phyloP scores from a whole-genome alignment of 2,888 invertebrate species.

The Troglohyphantes excavatus region DNA sequence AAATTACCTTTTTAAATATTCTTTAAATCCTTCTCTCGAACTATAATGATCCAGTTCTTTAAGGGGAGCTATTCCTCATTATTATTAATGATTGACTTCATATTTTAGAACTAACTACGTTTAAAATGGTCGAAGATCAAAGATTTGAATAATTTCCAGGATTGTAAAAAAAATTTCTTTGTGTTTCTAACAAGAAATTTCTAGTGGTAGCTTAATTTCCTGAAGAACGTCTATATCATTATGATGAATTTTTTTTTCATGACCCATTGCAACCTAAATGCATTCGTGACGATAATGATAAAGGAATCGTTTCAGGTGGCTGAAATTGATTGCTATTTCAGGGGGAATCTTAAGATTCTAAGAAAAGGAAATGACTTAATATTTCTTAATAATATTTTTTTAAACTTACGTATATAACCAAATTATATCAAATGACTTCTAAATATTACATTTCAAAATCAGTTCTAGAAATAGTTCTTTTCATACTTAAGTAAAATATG shows the following conservation, averaged over 20 bases:
- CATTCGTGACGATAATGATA: too few species aligned
- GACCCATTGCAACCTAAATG: too few species aligned
- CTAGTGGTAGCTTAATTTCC: slow-evolving; percentile 23
- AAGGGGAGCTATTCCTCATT: background rate
- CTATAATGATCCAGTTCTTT: background rate
- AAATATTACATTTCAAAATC: too few species aligned
- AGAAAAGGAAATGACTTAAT: too few species aligned
- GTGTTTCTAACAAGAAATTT: slow-evolving; percentile 16
- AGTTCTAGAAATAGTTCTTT: too few species aligned
- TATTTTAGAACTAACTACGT: background rate
- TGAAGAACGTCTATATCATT: background rate
- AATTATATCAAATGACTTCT: too few species aligned
- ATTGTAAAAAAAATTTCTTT: background rate
- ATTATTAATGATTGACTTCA: background rate
- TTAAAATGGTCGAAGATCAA: background rate
- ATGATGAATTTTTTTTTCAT: too few species aligned
- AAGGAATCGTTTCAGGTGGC: too few species aligned
- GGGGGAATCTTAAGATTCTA: background rate
- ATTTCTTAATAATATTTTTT: too few species aligned
- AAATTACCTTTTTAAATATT: too few species aligned
- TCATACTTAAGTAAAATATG: too few species aligned
- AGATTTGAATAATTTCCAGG: background rate
- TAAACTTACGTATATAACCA: too few species aligned
- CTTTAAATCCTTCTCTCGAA: background rate
- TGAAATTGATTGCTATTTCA: background rate